Evolutionary conservation across 2,797 vertebrate species (phyloP).

Genomic region (Enteromius viviparus): DNA sequence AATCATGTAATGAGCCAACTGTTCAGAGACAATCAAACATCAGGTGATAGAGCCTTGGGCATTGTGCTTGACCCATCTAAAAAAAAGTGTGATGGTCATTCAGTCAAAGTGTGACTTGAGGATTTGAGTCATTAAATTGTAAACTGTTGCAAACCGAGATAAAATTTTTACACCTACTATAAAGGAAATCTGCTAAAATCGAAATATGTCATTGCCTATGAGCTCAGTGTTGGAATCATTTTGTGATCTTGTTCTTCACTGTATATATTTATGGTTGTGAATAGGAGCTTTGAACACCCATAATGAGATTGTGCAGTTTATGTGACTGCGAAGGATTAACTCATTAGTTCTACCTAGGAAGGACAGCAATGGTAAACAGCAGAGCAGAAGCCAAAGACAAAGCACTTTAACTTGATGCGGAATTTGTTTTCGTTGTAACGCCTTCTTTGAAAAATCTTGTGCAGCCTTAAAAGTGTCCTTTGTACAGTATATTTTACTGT

Average conservation of each 20-base stretch:
- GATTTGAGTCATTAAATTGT: neutral
- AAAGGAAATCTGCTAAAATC: neutral
- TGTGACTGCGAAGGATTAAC: constrained; percentile 13
- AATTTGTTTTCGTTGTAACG: neutral
- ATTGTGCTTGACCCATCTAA: neutral
- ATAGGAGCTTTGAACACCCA: constrained; percentile 12
- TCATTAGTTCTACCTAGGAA: neutral
- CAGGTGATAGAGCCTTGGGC: neutral
- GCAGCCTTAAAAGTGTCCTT: neutral
- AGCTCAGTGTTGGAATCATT: neutral
- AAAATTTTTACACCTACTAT: neutral
- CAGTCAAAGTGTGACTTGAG: neutral
- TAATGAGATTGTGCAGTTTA: constrained; percentile 17
- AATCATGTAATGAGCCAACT: neutral
- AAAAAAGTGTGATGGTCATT: neutral
- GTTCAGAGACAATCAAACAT: constrained; percentile 17
- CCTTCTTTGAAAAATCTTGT: neutral
- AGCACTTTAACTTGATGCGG: neutral
- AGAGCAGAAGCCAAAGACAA: neutral
- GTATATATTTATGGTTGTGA: neutral
- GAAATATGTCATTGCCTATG: neutral
- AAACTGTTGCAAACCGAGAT: neutral
- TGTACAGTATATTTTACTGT: neutral
- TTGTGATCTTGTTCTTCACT: neutral
- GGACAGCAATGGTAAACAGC: neutral